Evolutionary conservation across 2,797 vertebrate genomes (phyloP), one percentile per base, ranked within the genome.

Genomic region (Pipistrellus pygmaeus): DNA sequence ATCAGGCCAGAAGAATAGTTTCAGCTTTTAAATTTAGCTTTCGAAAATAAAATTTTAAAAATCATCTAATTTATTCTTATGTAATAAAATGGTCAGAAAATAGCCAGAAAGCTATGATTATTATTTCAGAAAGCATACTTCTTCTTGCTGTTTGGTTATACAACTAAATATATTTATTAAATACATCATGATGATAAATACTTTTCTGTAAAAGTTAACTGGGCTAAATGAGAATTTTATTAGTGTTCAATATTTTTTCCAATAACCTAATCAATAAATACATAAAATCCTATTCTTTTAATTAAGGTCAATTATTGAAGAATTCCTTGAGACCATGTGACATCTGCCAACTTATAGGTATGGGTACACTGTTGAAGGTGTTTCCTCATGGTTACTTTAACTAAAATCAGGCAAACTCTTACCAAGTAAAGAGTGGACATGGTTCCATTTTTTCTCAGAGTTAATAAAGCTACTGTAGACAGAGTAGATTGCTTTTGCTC

Each of bases 161-260:
- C 30, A 87, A 27, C 20, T 85, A 73, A 81, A 73, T n/a, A 27
- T 20, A 51, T 73, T n/a, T 85, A 75, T 71, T n/a, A 81, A 64
- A 57, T 60, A 46, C 10, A 32, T 30, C 53, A 44, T 71, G 62
- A 78, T 18, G 46, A 23, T 76, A 91, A 73, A 85, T 60, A 85
- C 68, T 85, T 94, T 85, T 82, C 77, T 69, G 46, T 76, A 83
- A 81, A 94, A 66, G 71, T 69, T 85, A 91, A 81, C 11, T 73
- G 18, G 5, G 90, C 11, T 75, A 75, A 32, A 86, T 11, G 44
- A 60, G n/a, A 48, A 85, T 66, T 86, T 77, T 27, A 71, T 55
- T 57, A 85, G 9, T 0, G 30, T 64, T 85, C 15, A 51, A 10
- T 77, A 72, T 85, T 83, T 86, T 60, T 27, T 81, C 23, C 4